Percentiles rank a stretch among this genome's conserved stretches.
Evolutionary conservation across 1,140 invertebrate species (phyloP).

Genomic region (Macrobrachium nipponense): DNA sequence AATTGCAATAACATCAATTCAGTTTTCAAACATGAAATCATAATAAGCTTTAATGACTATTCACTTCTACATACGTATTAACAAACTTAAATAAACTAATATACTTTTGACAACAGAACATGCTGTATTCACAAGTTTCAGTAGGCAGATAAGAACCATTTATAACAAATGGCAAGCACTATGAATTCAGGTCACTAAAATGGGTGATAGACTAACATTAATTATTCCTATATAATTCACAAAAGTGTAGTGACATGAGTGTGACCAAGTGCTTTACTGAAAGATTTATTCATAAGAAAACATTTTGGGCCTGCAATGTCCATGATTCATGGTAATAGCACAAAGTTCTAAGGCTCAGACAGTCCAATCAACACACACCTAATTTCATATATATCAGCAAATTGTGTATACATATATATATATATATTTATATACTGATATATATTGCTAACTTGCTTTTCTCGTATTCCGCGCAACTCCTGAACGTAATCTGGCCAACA

Average conservation of each 20-base stretch:
- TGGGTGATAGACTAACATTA: too few species aligned
- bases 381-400: slow-evolving; percentile 13
- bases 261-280: too few species aligned
- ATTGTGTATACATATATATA: slow-evolving; percentile 3
- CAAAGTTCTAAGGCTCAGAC: background rate
- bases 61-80: background rate
- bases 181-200: too few species aligned
- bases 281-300: background rate
- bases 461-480: slow-evolving; percentile 5
- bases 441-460: background rate
- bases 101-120: too few species aligned
- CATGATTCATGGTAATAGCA: slow-evolving; percentile 11
- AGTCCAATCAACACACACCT: slow-evolving; percentile 12
- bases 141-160: too few species aligned
- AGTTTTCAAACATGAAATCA: slow-evolving; percentile 37
- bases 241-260: too few species aligned
- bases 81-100: background rate
- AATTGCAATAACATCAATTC: background rate
- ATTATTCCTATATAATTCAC: too few species aligned
- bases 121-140: too few species aligned
- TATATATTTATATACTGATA: slow-evolving; percentile 3
- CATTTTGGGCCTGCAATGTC: background rate
- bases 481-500: background rate
- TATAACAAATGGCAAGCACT: too few species aligned
- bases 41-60: slow-evolving; percentile 8